Base-by-base conservation (phyloP, 2,113 vertebrate species). In the Eptesicus fuscus region DNA sequence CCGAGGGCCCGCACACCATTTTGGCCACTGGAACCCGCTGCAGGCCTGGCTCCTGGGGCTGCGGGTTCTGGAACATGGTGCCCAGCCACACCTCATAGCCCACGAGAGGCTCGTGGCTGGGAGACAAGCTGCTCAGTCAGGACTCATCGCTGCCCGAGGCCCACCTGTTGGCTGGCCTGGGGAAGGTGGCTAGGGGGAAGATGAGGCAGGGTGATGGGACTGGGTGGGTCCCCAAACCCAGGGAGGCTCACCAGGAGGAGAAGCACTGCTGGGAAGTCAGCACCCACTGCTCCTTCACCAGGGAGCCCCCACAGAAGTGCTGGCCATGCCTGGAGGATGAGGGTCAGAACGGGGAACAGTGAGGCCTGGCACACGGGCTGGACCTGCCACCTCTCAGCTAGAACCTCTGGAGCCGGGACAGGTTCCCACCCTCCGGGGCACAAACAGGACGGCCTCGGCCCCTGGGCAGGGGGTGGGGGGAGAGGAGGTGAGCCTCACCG, bases 211-310 rank as follows among this genome's bases (percentile, higher is more conserved):
- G 7, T 25, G 17, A 30, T 40, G 49, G 30, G 42, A 44, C n/a
- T 18, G 17, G 25, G 59, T 47, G 22, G 11, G 51, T 67, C n/a
- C 77, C 65, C 51, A 93, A 70, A 74, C 20, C n/a, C 61, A 22
- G 35, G 37, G 14, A 70, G 35, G 44, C 96, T 98, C 98, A 99
- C 99, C 99, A 99, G 92, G 99, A 99, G 40, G 99, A 99, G 98
- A 99, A 99, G 92, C 99, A 99, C 96, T 99, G 99, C 79, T 98
- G 99, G 4, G 99, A 99, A 96, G 99, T 99, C 98, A 99, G 99
- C 94, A 99, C 98, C 99, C 99, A 99, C 97, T 99, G 98, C 95
- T 99, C 98, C 95, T 99, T 99, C 93, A 99, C 99, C 95, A 99
- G 96, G 49, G 99, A 99, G 0, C 99, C 99, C 32, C 99, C 99